Evolutionary conservation across 2,797 vertebrate genomes (phyloP), one percentile per base, ranked within the genome.

Genomic region (Acanthiza pusilla): DNA sequence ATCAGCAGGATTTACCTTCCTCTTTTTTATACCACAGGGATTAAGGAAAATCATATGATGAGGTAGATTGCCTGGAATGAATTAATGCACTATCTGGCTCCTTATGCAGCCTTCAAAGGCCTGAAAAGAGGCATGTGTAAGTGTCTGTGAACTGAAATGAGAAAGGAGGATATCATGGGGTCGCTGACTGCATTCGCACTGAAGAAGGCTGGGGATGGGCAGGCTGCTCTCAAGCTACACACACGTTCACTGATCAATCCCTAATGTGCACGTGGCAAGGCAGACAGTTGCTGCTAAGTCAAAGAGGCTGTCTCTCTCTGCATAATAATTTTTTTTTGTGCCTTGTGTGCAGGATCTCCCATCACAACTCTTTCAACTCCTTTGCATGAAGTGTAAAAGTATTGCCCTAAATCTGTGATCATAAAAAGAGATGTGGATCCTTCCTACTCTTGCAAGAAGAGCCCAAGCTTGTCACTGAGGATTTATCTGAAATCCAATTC

Each of bases 401-500:
- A 78, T 14, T 60, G 68, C 36, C n/a, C 42, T 83, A 73, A 51
- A 51, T 40, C 22, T 73, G 14, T 32, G 71, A 90, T 75, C 51
- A 72, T 60, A 91, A 88, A 91, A 88, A 75, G 23, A 89, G 19
- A 58, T 34, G 48, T 18, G 19, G 58, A 42, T 55, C 95, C 36
- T 73, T 85, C 55, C 62, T 86, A 38, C 42, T 91, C 55, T 85
- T 43, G 58, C 61, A 94, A 85, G 77, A 96, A 91, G 75, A 71
- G 60, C 50, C 19, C 71, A 61, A 83, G 11, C 68, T 89, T 92
- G 87, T 92, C 85, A 91, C 36, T 71, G 38, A 78, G 71, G 91
- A 97, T 95, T 94, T 95, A 89, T 86, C 67, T 97, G 80, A 89
- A 95, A 92, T 93, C 85, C 92, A 96, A 82, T 97, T 96, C 87